Conservation (phyloP, 2,797 vertebrate genomes). For the Peromyscus attwateri region DNA sequence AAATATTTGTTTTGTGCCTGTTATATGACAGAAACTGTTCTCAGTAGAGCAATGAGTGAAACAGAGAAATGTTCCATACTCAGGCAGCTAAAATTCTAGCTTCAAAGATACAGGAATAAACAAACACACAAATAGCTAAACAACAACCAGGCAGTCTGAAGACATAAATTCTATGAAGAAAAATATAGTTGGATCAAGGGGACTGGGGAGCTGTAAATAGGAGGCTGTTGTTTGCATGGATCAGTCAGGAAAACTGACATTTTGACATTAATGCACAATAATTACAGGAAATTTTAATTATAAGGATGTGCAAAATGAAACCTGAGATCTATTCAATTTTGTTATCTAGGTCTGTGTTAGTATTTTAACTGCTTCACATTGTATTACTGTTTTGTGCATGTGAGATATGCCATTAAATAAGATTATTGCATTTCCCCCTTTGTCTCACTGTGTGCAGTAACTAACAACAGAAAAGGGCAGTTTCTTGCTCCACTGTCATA, state of each 20-base stretch:
- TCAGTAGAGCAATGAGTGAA: slow-evolving; percentile 34
- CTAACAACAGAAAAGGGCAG: not conserved
- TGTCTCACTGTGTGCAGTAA: not conserved
- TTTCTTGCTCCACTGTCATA: not conserved
- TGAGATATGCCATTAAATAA: not conserved
- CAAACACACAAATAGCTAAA: not conserved
- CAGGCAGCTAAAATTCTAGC: not conserved
- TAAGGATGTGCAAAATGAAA: not conserved
- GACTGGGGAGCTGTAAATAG: not conserved
- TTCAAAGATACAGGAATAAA: not conserved
- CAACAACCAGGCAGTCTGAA: not conserved
- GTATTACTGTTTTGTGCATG: not conserved
- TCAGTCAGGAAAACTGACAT: not conserved
- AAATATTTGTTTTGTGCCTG: not conserved
- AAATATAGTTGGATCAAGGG: not conserved
- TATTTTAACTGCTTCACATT: not conserved
- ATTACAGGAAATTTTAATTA: not conserved
- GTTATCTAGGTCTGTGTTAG: not conserved
- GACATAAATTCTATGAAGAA: not conserved
- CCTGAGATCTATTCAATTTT: not conserved
- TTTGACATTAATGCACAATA: not conserved
- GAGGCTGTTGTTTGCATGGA: not conserved
- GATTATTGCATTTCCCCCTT: not conserved
- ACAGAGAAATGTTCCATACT: not conserved
- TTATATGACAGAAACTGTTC: not conserved